Evolutionary conservation across 2,888 invertebrate genomes (phyloP).

Genomic region (Busseola fusca): DNA sequence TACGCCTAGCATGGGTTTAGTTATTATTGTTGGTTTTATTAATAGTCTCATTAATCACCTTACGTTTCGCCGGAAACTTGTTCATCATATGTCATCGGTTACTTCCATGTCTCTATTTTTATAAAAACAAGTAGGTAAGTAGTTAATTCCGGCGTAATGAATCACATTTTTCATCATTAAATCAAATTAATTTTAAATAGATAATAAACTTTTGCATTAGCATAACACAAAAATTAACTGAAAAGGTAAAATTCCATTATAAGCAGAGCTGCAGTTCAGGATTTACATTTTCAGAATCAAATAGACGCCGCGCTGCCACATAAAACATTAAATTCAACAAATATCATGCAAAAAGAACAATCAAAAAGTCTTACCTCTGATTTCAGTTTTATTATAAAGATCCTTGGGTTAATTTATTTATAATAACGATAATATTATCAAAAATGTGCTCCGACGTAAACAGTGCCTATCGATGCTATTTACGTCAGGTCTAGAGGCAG

Average conservation of each 20-base stretch:
- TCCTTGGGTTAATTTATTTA: slow-evolving; percentile 14
- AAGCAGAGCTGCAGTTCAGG: slow-evolving; percentile 18
- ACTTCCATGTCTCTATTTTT: not conserved
- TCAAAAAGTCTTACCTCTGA: slow-evolving; percentile 25
- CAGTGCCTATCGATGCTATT: slow-evolving; percentile 60
- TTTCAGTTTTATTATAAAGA: not conserved
- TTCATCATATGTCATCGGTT: slow-evolving; percentile 15
- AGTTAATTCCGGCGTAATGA: not conserved
- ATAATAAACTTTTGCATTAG: not conserved
- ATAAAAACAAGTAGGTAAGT: not conserved
- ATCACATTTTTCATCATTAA: not conserved
- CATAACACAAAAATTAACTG: not conserved
- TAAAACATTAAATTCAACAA: slow-evolving; percentile 12
- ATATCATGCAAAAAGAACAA: slow-evolving; percentile 3
- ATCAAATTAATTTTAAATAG: not conserved
- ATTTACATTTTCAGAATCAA: slow-evolving; percentile 6
- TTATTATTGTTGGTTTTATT: slow-evolving; percentile 19
- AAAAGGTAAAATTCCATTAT: not conserved
- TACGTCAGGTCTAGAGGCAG: slow-evolving; percentile 63
- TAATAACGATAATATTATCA: slow-evolving; percentile 33
- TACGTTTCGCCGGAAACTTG: not conserved
- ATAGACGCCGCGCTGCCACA: not conserved
- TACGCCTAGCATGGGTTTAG: slow-evolving; percentile 18
- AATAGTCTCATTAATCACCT: slow-evolving; percentile 19
- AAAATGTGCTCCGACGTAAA: slow-evolving; percentile 47